Base-by-base conservation (phyloP, 2,888 invertebrate species). In the Byasa hedistus region DNA sequence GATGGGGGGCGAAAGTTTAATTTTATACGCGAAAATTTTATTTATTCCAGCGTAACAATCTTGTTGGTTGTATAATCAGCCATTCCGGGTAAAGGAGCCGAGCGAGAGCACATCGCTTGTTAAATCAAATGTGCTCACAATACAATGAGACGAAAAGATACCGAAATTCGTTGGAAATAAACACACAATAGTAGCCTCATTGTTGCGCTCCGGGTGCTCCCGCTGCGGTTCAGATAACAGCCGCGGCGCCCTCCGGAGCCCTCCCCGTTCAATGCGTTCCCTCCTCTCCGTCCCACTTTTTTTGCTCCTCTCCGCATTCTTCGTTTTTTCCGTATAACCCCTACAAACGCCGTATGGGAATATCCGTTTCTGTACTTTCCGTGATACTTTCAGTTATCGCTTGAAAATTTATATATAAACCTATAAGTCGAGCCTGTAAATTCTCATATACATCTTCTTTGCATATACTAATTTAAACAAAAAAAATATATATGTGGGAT, bases 141-240 rank as follows among this genome's bases (percentile, higher is more conserved):
- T 54, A 67, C 66, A 67, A 69, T 68, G 70, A 68, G 64, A 65
- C 65, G 69, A 66, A 70, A 70, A 69, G 70, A 69, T 70, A 69
- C 54, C 66, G 21, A 57, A 59, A 68, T 63, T 57, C 62, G 55
- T 65, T 67, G 58, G 58, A 60, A 64, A 68, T 64, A 67, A 67
- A 70, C 44, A 68, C 68, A 71, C 68, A 70, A 69, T 68, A 61
- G 69, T 51, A 52, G 68, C 51, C n/a, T 65, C 66, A 60, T 58
- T 63, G 68, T 60, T 17, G 59, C 57, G 52, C 52, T 54, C 57
- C 48, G 63, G 63, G 54, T 54, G 48, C 55, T 59, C 58, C 62
- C 65, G 66, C n/a, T 39, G 15, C 52, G 64, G 61, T 59, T 57
- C 59, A 65, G 68, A 69, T 69, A 68, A 62, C 61, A 58, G 23